Base-by-base conservation (phyloP, 2,888 invertebrate genomes). In the Troides oblongomaculatus region DNA sequence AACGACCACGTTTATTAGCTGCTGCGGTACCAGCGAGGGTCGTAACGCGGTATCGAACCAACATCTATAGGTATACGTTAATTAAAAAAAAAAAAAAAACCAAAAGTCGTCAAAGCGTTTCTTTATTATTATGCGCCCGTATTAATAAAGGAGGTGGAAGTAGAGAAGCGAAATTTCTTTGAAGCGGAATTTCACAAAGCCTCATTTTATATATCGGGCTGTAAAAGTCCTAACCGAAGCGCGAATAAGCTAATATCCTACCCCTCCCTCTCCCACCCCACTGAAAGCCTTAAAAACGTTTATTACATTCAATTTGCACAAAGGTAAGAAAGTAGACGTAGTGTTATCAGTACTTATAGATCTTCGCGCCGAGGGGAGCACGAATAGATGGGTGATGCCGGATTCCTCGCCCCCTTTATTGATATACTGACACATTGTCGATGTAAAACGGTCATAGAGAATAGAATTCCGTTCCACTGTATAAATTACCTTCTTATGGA, bases 161-260 rank as follows among this genome's bases (percentile, higher is more conserved):
- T 72, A 75, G 76, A 76, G 74, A 76, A 78, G 58, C 72, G 70
- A 76, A 78, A 79, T 80, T 78, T 75, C 74, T 75, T 75, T 75
- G 71, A 77, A 77, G 78, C 72, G 73, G 74, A 73, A 77, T 77
- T 79, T 81, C 77, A 73, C 72, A 71, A 78, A 78, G 78, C 74
- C 76, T 79, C 78, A 78, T 81, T 83, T 81, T 78, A 78, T 78
- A 79, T 76, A 79, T 78, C 75, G 77, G 77, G 76, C 73, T 78
- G 77, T 81, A 78, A 80, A 81, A 81, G 76, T 79, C 75, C 75
- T 79, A 80, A 80, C 78, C 81, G 80, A 79, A 77, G 78, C 79
- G 80, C 78, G 79, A 79, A 82, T 80, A 83, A 83, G 81, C 79
- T 83, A 83, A 86, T 84, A 86, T 81, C 82, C 81, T 30, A 30